A percentile compares a stretch with the other conserved stretches of the same genome.
These are phyloP conservation scores for Neuroscelio doddi DNA, from an alignment of 2,888 invertebrate species.

Conservation along the genomic window DNA sequence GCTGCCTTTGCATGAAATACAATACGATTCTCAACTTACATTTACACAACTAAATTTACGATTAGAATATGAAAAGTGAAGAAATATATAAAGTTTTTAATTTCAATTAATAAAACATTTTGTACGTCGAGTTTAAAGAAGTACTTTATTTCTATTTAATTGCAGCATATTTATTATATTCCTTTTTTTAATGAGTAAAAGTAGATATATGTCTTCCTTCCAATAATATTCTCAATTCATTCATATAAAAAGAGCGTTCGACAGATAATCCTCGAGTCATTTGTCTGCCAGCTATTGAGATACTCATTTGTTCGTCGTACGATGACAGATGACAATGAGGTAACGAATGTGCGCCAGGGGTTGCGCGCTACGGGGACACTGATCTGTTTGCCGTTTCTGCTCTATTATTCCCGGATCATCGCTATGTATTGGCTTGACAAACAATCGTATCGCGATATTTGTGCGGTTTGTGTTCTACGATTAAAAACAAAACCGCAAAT, in stretches of 20 bases:
- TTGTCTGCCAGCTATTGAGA: conserved; percentile 65
- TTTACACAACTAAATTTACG: conserved; percentile 36
- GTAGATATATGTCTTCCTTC: conserved; percentile 22
- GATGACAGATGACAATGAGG: conserved; percentile 71
- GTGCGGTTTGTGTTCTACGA: conserved; percentile 25
- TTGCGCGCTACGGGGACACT: conserved; percentile 42
- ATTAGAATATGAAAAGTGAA: conserved; percentile 36
- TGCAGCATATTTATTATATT: too few relatives aligned
- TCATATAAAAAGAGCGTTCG: conserved; percentile 56
- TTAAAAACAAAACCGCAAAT: conserved; percentile 29
- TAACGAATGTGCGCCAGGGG: conserved; percentile 57
- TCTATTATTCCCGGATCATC: conserved; percentile 72
- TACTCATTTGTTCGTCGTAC: conserved; percentile 67
- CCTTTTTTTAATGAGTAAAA: conserved; percentile 10
- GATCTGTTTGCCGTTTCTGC: conserved; percentile 70
- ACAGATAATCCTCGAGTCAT: conserved; percentile 69
- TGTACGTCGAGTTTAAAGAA: too few relatives aligned
- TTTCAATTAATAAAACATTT: conserved; percentile 6
- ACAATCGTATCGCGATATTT: conserved; percentile 53
- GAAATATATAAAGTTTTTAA: conserved; percentile 21
- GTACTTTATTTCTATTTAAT: too few relatives aligned
- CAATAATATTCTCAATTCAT: conserved; percentile 52
- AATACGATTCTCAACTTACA: conserved; percentile 38
- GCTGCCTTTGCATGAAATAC: conserved; percentile 39
- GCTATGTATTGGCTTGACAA: conserved; percentile 61